These are phyloP conservation scores for Nycticorax nycticorax DNA, from an alignment of 2,113 vertebrate species.

Conservation along the genomic window DNA sequence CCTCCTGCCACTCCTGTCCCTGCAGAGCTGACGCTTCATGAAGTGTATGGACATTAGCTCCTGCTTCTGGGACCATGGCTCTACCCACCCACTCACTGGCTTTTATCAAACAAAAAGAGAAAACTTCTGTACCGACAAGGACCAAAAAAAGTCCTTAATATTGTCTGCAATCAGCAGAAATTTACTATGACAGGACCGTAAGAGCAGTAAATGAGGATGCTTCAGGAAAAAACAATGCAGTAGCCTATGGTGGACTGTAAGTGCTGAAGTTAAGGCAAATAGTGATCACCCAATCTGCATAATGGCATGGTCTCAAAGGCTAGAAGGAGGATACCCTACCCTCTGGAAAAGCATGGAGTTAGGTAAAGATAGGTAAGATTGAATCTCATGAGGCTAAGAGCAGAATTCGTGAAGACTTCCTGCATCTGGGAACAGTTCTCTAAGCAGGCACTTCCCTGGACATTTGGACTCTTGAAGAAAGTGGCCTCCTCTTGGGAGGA, in stretches of 20 bases:
- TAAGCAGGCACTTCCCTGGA: not conserved
- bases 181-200: not conserved
- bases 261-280: not conserved
- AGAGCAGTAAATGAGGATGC: not conserved
- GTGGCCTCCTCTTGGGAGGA: not conserved
- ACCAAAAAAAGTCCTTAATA: not conserved
- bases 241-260: not conserved
- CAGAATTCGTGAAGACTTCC: not conserved
- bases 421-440: not conserved
- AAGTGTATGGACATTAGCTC: not conserved
- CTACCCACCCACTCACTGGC: not conserved
- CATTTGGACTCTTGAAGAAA: not conserved
- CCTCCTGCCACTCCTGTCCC: not conserved
- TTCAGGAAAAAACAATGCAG: not conserved
- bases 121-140: not conserved
- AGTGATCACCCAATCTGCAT: not conserved
- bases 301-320: not conserved
- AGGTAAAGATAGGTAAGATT: not conserved
- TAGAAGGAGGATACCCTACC: not conserved
- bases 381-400: not conserved
- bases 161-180: not conserved
- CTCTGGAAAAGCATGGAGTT: not conserved
- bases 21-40: not conserved
- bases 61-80: not conserved
- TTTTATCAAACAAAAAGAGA: not conserved